These are phyloP conservation scores for Mormoops blainvillei DNA, from an alignment of 2,113 vertebrate species.

Conservation along the genomic window DNA sequence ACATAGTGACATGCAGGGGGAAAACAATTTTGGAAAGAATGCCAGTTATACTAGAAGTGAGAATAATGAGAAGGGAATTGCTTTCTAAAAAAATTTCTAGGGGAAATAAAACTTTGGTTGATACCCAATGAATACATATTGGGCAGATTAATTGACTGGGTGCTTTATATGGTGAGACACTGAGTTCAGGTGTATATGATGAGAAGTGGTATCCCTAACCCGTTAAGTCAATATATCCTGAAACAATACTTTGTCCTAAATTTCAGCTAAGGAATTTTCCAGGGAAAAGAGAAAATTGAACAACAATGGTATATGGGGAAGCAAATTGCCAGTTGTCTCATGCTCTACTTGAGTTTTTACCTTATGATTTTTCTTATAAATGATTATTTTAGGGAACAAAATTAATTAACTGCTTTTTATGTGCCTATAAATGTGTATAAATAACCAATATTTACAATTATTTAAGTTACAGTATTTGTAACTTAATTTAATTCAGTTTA, in stretches of 20 bases:
- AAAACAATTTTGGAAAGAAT: neutral
- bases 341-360: neutral
- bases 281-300: neutral
- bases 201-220: neutral
- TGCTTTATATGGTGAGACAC: neutral
- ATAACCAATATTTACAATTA: neutral
- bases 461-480: neutral
- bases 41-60: neutral
- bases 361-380: neutral
- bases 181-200: neutral
- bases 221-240: neutral
- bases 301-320: neutral
- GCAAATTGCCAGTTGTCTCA: neutral
- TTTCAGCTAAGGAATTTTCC: neutral
- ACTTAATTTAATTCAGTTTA: neutral
- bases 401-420: neutral
- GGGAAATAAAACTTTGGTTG: neutral
- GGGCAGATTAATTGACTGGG: neutral
- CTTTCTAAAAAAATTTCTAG: neutral
- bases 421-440: neutral
- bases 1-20: neutral
- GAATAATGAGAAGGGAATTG: constrained; percentile 4
- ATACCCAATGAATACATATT: neutral
- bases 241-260: neutral
- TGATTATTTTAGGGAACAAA: constrained; percentile 9